A percentile compares a stretch with the other conserved stretches of the same genome.
These are phyloP conservation scores for Babyrousa celebensis DNA, from an alignment of 2,797 vertebrate genomes.

Conservation along the genomic window DNA sequence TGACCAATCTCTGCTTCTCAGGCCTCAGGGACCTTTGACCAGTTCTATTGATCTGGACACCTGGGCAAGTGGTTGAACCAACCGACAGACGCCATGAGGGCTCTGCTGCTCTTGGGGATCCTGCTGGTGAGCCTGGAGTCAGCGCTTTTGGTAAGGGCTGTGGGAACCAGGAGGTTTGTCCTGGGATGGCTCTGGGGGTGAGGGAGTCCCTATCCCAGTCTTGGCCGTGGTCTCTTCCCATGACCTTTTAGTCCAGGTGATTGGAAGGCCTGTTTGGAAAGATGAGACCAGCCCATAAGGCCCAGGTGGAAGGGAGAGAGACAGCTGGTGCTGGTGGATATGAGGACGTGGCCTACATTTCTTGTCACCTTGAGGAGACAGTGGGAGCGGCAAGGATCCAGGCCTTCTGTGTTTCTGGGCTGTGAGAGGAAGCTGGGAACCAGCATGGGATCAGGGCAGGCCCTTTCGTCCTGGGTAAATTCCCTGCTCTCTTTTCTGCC, in stretches of 20 bases:
- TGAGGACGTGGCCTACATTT: neutral
- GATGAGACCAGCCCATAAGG: neutral
- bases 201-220: neutral
- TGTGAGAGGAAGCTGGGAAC: neutral
- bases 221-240: neutral
- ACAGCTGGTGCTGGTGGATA: neutral
- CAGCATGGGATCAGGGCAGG: neutral
- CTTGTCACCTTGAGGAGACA: neutral
- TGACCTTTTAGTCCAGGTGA: neutral
- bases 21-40: slow-evolving; percentile 76
- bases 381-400: neutral
- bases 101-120: slow-evolving; percentile 78
- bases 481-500: neutral
- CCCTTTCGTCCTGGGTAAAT: neutral
- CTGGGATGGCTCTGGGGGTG: neutral
- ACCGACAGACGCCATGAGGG: slow-evolving; percentile 75
- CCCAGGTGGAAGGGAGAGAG: neutral
- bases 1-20: slow-evolving; percentile 20
- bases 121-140: slow-evolving; percentile 72
- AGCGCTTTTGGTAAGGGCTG: slow-evolving; percentile 65
- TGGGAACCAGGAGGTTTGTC: neutral
- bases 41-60: slow-evolving; percentile 75
- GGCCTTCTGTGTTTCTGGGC: slow-evolving; percentile 2
- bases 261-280: neutral
- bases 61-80: slow-evolving; percentile 12